phyloP scores from a whole-genome alignment of 1,140 invertebrate species.

The Pachypsylla venusta region DNA sequence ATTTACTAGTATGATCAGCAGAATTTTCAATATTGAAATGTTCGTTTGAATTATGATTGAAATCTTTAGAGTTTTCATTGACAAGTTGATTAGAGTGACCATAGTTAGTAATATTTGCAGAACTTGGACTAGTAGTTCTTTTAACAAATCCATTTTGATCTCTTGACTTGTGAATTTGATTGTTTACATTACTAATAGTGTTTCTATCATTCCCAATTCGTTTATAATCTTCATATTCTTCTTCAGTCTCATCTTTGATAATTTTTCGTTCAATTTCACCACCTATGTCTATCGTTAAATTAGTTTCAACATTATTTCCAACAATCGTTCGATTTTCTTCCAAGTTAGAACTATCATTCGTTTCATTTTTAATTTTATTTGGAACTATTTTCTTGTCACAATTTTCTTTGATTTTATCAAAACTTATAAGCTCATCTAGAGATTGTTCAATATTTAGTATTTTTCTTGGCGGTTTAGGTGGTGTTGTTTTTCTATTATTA shows the following conservation, averaged over 20 bases:
- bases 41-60: too few relatives aligned
- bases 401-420: slow-evolving; percentile 33
- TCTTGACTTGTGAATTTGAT: not conserved
- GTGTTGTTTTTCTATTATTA: not conserved
- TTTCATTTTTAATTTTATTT: slow-evolving; percentile 12
- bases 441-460: slow-evolving; percentile 12
- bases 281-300: too few relatives aligned
- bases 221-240: not conserved
- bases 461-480: slow-evolving; percentile 15
- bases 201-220: not conserved
- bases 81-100: too few relatives aligned
- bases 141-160: slow-evolving; percentile 26
- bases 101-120: slow-evolving; percentile 27
- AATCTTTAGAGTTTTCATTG: too few relatives aligned
- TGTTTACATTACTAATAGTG: not conserved
- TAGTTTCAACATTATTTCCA: too few relatives aligned
- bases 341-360: not conserved
- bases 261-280: not conserved
- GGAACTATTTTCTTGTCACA: slow-evolving; percentile 31
- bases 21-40: not conserved
- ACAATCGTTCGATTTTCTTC: too few relatives aligned
- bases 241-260: not conserved
- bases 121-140: slow-evolving; percentile 16
- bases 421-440: slow-evolving; percentile 6
- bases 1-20: slow-evolving; percentile 21